Base-by-base conservation (phyloP, 2,113 vertebrate genomes). In the Heterochromis multidens region DNA sequence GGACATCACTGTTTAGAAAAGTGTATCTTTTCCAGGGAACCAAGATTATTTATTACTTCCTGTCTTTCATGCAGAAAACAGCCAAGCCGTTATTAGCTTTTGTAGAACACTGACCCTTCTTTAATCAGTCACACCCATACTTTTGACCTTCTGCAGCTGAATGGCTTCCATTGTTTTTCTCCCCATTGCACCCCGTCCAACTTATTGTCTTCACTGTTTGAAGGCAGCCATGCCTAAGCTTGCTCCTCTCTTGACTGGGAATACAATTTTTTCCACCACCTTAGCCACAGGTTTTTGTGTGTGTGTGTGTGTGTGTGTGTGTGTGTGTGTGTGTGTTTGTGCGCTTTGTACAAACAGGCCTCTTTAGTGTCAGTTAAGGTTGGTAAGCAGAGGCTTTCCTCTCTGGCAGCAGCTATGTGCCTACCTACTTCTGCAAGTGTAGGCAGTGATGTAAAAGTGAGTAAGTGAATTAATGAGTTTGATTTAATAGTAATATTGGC, bases 31-130 rank as follows among this genome's bases (percentile, higher is more conserved):
- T 85, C 81, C 83, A 92, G 81, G 65, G 89, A 80, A 80, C 80
- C 7, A 52, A 87, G 63, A 58, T 95, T 94, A 96, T 96, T 96
- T 95, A 96, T 95, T 85, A 91, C 94, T 95, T 96, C 94, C 95
- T 95, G 33, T 90, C 93, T 94, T 95, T 95, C 88, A 92, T 89
- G 84, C 79, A 35, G 80, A 82, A 86, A 92, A 86, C 87, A 86
- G 94, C 88, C 89, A 89, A 92, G 89, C 76, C 8, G 78, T 79
- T 92, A 91, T 91, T 94, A 87, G 92, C 88, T 90, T 93, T 90
- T 90, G 93, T 89, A 87, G 72, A 91, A 88, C 84, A 77, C 84
- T 62, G 91, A 92, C 87, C 89, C 78, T 63, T 79, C 92, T 95
- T 95, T 94, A 95, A 94, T 95, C 92, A 93, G 94, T 94, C 94